Conservation (phyloP, 2,888 invertebrate species). For the Ptilodon capucinus region DNA sequence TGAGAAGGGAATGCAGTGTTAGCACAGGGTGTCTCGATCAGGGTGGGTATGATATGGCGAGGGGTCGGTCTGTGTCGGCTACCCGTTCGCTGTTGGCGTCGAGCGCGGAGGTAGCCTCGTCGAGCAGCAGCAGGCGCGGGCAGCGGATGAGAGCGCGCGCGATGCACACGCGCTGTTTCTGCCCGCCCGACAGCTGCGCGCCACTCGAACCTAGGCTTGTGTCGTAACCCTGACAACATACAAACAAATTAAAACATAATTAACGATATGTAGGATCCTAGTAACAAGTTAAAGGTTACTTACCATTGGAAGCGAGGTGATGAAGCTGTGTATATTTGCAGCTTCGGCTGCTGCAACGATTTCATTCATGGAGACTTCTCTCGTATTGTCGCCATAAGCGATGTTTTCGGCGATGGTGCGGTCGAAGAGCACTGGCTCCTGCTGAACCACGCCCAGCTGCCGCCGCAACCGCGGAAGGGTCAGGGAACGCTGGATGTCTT, state of each 20-base stretch:
- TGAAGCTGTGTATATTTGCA: slow-evolving; percentile 91
- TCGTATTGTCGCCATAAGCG: slow-evolving; percentile 90
- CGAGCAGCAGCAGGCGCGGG: slow-evolving; percentile 84
- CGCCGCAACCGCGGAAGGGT: slow-evolving; percentile 86
- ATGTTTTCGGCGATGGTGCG: slow-evolving; percentile 93
- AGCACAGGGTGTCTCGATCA: too few species aligned
- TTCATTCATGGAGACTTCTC: slow-evolving; percentile 86
- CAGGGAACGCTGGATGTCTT: slow-evolving; percentile 80
- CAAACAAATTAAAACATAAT: not conserved
- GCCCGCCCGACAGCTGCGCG: slow-evolving; percentile 86
- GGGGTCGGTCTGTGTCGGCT: slow-evolving; percentile 4
- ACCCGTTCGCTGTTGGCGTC: slow-evolving; percentile 87
- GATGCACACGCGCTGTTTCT: slow-evolving; percentile 88
- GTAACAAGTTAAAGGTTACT: not conserved
- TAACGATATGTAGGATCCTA: not conserved
- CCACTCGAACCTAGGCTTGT: slow-evolving; percentile 87
- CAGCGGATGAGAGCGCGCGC: slow-evolving; percentile 86
- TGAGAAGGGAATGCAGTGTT: slow-evolving; percentile 28
- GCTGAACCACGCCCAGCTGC: slow-evolving; percentile 91
- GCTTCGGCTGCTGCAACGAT: slow-evolving; percentile 89
- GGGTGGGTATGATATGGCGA: too few species aligned
- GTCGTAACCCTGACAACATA: slow-evolving; percentile 85
- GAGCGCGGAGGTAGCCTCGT: slow-evolving; percentile 86
- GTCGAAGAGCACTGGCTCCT: slow-evolving; percentile 93
- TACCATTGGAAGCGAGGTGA: slow-evolving; percentile 86